These are phyloP conservation scores for Lissocephala sabroskyi DNA, from an alignment of 2,888 invertebrate genomes.

Conservation along the genomic window DNA sequence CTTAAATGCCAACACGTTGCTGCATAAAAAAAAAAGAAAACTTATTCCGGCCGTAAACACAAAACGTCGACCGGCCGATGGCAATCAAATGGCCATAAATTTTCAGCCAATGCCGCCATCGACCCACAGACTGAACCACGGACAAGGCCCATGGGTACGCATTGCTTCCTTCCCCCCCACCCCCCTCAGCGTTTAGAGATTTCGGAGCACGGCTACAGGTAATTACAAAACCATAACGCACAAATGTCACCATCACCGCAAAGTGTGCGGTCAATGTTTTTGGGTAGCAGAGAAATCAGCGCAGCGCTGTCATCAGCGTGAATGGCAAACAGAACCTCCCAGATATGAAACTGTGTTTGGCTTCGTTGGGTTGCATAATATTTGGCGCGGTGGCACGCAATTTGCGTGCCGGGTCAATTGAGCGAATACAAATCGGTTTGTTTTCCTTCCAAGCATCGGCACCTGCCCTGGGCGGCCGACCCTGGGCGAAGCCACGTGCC, in stretches of 20 bases:
- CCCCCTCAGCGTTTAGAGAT: neutral
- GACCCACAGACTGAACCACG: neutral
- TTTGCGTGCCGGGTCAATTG: slow-evolving; percentile 31
- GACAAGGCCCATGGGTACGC: too few species aligned
- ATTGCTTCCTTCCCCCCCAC: neutral
- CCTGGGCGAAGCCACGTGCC: too few species aligned
- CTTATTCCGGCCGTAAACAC: slow-evolving; percentile 34
- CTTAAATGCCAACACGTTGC: slow-evolving; percentile 21
- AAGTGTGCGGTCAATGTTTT: slow-evolving; percentile 43
- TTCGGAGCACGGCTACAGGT: slow-evolving; percentile 38
- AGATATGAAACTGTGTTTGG: slow-evolving; percentile 32
- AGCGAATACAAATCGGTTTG: too few species aligned
- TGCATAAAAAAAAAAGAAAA: slow-evolving; percentile 7
- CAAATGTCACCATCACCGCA: slow-evolving; percentile 56
- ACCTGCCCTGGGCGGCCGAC: too few species aligned
- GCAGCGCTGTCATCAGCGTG: too few species aligned
- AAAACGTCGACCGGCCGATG: slow-evolving; percentile 24
- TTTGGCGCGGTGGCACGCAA: slow-evolving; percentile 15
- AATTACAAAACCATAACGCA: slow-evolving; percentile 56
- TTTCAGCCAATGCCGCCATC: slow-evolving; percentile 29
- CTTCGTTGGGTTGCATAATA: slow-evolving; percentile 44
- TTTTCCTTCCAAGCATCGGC: too few species aligned
- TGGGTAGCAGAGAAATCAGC: too few species aligned
- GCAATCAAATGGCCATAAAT: slow-evolving; percentile 46
- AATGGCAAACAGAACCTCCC: too few species aligned